These are phyloP conservation scores for Panzeria rudis DNA, from an alignment of 2,888 invertebrate species.

Conservation along the genomic window DNA sequence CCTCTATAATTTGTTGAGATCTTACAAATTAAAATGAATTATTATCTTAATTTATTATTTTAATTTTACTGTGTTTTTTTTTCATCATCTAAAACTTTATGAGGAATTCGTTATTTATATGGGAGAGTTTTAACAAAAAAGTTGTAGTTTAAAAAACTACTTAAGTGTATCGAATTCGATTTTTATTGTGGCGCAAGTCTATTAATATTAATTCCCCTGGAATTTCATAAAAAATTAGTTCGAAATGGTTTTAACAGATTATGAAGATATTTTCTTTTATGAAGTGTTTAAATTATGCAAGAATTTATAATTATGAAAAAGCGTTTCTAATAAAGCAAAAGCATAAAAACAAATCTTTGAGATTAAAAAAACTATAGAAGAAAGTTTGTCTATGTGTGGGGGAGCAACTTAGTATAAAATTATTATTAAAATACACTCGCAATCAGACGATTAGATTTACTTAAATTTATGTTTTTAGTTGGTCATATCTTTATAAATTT, in stretches of 20 bases:
- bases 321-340: background rate
- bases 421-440: no score
- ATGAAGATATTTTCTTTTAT: background rate
- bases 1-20: constrained; percentile 50
- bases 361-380: background rate
- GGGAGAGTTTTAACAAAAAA: constrained; percentile 8
- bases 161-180: constrained; percentile 2
- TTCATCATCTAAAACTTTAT: constrained; percentile 4
- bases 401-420: no score
- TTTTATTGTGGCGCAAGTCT: background rate
- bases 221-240: background rate
- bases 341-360: background rate
- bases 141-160: background rate
- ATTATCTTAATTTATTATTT: constrained; percentile 41
- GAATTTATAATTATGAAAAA: background rate
- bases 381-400: background rate
- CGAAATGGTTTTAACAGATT: background rate
- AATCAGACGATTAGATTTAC: no score
- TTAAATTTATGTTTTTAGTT: no score
- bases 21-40: constrained; percentile 59
- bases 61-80: background rate
- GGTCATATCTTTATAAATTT: no score
- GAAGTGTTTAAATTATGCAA: background rate
- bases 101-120: constrained; percentile 18
- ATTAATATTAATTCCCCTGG: background rate